These are phyloP conservation scores for Drosophila flavopinicola DNA, from an alignment of 2,888 invertebrate species.

Conservation along the genomic window DNA sequence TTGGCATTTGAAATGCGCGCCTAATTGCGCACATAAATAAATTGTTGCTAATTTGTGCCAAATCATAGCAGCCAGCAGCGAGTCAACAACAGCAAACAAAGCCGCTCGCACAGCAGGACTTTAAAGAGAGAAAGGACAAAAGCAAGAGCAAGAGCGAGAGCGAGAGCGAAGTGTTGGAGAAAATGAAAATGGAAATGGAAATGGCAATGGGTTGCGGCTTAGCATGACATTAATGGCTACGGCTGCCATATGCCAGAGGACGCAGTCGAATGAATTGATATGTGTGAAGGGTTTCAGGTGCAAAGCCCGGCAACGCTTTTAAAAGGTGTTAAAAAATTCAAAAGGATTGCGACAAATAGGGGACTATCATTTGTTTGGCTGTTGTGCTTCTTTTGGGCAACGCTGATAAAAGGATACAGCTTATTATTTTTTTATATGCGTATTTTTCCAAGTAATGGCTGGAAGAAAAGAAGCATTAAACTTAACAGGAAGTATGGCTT, in stretches of 20 bases:
- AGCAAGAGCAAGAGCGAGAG: background rate
- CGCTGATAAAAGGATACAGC: conserved; percentile 9
- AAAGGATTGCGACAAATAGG: conserved; percentile 19
- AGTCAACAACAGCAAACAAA: conserved; percentile 20
- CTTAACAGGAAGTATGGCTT: background rate
- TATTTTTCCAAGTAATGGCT: conserved; percentile 14
- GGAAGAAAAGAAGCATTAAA: conserved; percentile 5
- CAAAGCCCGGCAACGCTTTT: conserved; percentile 17
- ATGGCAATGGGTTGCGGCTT: conserved; percentile 56
- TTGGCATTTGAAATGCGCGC: conserved; percentile 41
- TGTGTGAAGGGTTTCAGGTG: conserved; percentile 35
- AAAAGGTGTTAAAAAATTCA: conserved; percentile 32
- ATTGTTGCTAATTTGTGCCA: conserved; percentile 67
- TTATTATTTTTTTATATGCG: conserved; percentile 20
- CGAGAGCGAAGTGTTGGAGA: background rate
- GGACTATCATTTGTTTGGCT: background rate
- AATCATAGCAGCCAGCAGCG: conserved; percentile 51
- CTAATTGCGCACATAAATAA: conserved; percentile 72
- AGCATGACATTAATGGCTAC: conserved; percentile 47
- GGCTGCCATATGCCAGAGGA: conserved; percentile 11
- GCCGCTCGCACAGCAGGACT: conserved; percentile 15
- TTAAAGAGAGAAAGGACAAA: background rate
- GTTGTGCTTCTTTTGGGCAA: background rate
- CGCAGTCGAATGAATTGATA: conserved; percentile 36
- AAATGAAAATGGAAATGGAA: conserved; percentile 12